Evolutionary conservation across 2,113 vertebrate genomes (phyloP).

Genomic region (Serinus canaria): DNA sequence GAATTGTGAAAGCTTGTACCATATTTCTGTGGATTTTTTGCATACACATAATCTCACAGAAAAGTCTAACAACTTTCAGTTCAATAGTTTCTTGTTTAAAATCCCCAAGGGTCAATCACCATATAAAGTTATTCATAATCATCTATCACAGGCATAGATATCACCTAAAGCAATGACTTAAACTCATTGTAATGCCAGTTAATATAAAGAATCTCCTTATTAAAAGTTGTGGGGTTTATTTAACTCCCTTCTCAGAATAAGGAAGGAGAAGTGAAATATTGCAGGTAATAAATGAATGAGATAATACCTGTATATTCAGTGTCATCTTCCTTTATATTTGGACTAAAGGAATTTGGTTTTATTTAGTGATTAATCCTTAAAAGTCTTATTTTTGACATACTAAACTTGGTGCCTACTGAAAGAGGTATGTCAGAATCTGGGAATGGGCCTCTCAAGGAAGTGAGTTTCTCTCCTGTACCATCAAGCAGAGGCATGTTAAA

Average conservation of each 20-base stretch:
- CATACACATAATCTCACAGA: not conserved
- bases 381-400: not conserved
- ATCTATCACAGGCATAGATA: not conserved
- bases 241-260: not conserved
- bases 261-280: not conserved
- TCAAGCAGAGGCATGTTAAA: not conserved
- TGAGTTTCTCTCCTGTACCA: not conserved
- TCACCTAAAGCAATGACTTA: not conserved
- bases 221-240: not conserved
- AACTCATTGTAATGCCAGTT: not conserved
- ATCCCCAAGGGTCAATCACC: not conserved
- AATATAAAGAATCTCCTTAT: not conserved
- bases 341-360: not conserved
- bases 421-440: not conserved
- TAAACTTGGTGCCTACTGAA: not conserved
- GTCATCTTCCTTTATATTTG: not conserved
- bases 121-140: not conserved
- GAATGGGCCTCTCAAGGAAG: not conserved
- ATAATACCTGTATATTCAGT: not conserved
- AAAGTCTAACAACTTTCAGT: not conserved
- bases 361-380: not conserved
- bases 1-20: not conserved
- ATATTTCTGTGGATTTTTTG: not conserved
- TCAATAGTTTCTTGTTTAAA: not conserved
- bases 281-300: not conserved